phyloP scores from a whole-genome alignment of 2,888 invertebrate genomes.

The Electrophaes corylata region DNA sequence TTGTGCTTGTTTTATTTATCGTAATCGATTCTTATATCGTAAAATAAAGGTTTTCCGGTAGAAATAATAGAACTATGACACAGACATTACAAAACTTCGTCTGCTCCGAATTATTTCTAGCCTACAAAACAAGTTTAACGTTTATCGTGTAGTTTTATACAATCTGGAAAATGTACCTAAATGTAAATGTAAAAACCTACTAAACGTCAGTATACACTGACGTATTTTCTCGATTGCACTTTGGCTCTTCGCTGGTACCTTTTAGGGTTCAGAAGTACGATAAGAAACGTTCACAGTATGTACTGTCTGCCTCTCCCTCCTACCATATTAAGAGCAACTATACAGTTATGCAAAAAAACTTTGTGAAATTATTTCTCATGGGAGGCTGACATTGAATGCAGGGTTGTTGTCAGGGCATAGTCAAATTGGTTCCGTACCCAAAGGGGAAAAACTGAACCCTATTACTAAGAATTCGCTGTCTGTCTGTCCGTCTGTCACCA shows the following conservation, averaged over 20 bases:
- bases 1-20: conserved; percentile 2
- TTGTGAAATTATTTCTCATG: too few relatives aligned
- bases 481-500: too few relatives aligned
- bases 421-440: too few relatives aligned
- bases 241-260: neutral
- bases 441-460: too few relatives aligned
- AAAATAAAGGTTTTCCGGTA: conserved; percentile 6
- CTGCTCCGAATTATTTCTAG: neutral
- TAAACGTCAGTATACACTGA: too few relatives aligned
- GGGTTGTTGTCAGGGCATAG: too few relatives aligned
- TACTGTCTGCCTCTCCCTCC: neutral
- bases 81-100: neutral
- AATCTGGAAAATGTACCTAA: neutral
- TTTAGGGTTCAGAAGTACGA: neutral
- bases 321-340: too few relatives aligned
- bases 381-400: too few relatives aligned
- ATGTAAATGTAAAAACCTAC: too few relatives aligned
- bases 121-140: neutral
- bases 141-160: neutral
- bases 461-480: too few relatives aligned
- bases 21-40: conserved; percentile 6
- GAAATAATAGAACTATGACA: neutral
- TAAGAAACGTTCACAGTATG: neutral
- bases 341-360: too few relatives aligned
- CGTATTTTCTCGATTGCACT: conserved; percentile 12